Evolutionary conservation across 2,888 invertebrate species (phyloP).

Genomic region (Endomychus coccineus): DNA sequence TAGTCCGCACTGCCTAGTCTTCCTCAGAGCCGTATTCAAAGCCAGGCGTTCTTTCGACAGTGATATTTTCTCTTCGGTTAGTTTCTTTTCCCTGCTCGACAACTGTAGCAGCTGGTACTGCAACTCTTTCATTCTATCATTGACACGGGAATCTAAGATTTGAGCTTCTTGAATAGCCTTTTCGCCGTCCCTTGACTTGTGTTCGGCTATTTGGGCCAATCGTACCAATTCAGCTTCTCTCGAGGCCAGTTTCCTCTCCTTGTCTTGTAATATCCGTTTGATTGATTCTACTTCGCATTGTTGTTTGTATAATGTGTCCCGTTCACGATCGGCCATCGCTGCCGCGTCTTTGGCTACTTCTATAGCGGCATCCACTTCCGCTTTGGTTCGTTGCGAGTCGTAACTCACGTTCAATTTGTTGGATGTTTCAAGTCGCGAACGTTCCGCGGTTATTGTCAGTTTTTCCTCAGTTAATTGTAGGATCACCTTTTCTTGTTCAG

Average conservation of each 20-base stretch:
- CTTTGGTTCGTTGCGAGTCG: constrained; percentile 36
- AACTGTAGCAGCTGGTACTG: constrained; percentile 52
- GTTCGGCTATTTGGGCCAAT: constrained; percentile 42
- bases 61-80: constrained; percentile 54
- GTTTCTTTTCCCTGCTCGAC: constrained; percentile 51
- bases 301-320: constrained; percentile 34
- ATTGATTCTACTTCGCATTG: constrained; percentile 36
- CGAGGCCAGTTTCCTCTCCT: constrained; percentile 25
- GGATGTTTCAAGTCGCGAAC: constrained; percentile 37
- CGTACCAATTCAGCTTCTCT: constrained; percentile 37
- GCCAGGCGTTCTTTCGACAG: constrained; percentile 52
- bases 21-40: constrained; percentile 49
- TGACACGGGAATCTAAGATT: constrained; percentile 46
- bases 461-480: constrained; percentile 54
- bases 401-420: constrained; percentile 36
- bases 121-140: constrained; percentile 50
- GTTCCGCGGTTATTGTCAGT: constrained; percentile 42
- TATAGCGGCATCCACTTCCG: constrained; percentile 41
- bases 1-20: constrained; percentile 37
- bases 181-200: constrained; percentile 51
- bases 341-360: constrained; percentile 41
- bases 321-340: constrained; percentile 38
- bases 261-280: constrained; percentile 30
- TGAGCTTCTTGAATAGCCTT: constrained; percentile 41
- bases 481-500: constrained; percentile 52